A percentile compares a stretch with the other conserved stretches of the same genome.
phyloP scores from a whole-genome alignment of 2,113 vertebrate genomes.

The Cynopterus brachyotis region DNA sequence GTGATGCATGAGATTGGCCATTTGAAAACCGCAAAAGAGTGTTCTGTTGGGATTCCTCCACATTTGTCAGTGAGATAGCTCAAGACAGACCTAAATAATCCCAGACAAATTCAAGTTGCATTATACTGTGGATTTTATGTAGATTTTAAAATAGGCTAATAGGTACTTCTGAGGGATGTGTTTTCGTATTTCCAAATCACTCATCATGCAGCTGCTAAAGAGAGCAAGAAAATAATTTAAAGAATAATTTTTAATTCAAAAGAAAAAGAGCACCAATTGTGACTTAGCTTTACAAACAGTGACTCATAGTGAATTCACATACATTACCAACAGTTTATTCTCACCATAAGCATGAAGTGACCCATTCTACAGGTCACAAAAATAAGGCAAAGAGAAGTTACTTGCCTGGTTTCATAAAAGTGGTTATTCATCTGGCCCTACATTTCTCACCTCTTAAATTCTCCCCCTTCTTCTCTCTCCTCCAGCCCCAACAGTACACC shows the following conservation, averaged over 20 bases:
- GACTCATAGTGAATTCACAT: neutral
- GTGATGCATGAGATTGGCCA: neutral
- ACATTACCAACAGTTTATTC: neutral
- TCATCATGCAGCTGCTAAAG: neutral
- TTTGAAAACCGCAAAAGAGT: neutral
- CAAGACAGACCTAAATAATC: neutral
- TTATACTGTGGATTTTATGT: neutral
- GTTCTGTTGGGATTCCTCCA: neutral
- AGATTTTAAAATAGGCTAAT: neutral
- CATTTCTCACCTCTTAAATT: neutral
- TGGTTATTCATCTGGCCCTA: neutral
- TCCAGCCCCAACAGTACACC: neutral
- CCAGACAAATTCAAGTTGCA: neutral
- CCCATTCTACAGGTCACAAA: neutral
- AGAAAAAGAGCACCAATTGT: neutral
- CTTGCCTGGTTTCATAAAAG: neutral
- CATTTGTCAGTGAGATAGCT: neutral
- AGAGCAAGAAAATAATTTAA: neutral
- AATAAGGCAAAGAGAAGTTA: neutral
- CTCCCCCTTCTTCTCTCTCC: neutral
- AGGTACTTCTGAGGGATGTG: neutral
- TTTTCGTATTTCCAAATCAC: neutral
- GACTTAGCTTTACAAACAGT: neutral
- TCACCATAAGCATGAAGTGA: neutral
- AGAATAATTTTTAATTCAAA: neutral